Evolutionary conservation across 2,797 vertebrate genomes (phyloP).

Genomic region (Etheostoma perlongum): DNA sequence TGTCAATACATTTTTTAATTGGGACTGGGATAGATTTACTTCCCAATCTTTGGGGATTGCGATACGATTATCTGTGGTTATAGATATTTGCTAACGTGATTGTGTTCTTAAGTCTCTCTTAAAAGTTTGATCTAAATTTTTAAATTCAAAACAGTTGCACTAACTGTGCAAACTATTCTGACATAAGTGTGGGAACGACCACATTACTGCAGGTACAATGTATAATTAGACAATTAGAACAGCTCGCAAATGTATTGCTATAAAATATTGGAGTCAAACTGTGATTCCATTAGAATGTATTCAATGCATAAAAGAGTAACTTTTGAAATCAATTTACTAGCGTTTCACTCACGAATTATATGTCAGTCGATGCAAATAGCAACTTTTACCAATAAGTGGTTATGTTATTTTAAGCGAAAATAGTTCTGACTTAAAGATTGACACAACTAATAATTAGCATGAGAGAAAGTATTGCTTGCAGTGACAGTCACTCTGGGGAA

Average conservation of each 20-base stretch:
- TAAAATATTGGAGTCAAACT: constrained; percentile 5
- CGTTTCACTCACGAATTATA: constrained; percentile 29
- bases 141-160: constrained; percentile 35
- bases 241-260: constrained; percentile 8
- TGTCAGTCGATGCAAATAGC: constrained; percentile 19
- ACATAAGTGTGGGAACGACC: constrained; percentile 4
- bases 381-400: constrained; percentile 32
- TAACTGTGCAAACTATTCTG: constrained; percentile 32
- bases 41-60: constrained; percentile 38
- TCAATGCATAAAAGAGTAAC: neutral
- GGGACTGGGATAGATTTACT: constrained; percentile 58
- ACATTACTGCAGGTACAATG: constrained; percentile 4
- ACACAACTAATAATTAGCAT: constrained; percentile 60
- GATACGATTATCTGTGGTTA: constrained; percentile 49
- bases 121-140: constrained; percentile 51
- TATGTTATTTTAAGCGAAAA: constrained; percentile 42
- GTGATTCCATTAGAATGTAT: neutral
- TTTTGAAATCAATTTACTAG: constrained; percentile 6
- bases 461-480: constrained; percentile 32
- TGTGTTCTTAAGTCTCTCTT: constrained; percentile 43
- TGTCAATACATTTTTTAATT: constrained; percentile 65
- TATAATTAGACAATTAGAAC: constrained; percentile 17
- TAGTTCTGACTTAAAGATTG: constrained; percentile 48
- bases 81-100: constrained; percentile 56
- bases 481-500: constrained; percentile 52